Base-by-base conservation (phyloP, 2,888 invertebrate species). In the Melieria omissa region DNA sequence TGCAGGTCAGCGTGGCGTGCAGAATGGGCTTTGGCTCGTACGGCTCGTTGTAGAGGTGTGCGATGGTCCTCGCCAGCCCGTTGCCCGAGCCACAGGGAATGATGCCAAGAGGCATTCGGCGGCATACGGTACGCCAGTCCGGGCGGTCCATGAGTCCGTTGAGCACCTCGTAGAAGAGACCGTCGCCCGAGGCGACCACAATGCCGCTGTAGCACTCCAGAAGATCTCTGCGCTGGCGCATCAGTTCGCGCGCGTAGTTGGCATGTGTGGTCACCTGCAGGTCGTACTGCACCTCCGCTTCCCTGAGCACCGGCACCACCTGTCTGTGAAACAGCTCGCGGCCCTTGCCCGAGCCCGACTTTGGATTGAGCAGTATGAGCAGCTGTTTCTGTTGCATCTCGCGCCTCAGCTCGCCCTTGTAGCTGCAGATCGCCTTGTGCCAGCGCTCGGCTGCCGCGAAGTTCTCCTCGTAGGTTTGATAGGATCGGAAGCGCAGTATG, bases 71-170 rank as follows among this genome's bases (percentile, higher is more conserved):
- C 63, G 97, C 96, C 61, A 99, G 88, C 1, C 98, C 99, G 87
- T 99, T 99, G 14, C 99, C 99, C 4, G 98, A 98, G 46, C 99
- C 99, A 80, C 97, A 96, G 0, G 99, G 98, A 82, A 99, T 90
- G 69, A 98, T 92, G 10, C 96, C 97, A 4, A 99, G 86, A 0
- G 96, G 95, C 61, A 95, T 89, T 79, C 92, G 91, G n/a, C 92
- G 90, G 14, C 93, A 83, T 0, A 94, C 93, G 74, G 90, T 90
- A 76, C 93, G 90, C 95, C 97, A 97, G 86, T 99, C 98, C 75
- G 91, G 88, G 63, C 98, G 89, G 82, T 94, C 93, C 86, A 97
- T 93, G 80, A 99, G 88, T n/a, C 98, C 98, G 87, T 99, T 99
- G 75, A 95, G 88, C 14, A 93, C 90, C 87, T 95, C 95, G 81